Conservation (phyloP, 2,888 invertebrate genomes). For the Oxystoma pomonae region DNA sequence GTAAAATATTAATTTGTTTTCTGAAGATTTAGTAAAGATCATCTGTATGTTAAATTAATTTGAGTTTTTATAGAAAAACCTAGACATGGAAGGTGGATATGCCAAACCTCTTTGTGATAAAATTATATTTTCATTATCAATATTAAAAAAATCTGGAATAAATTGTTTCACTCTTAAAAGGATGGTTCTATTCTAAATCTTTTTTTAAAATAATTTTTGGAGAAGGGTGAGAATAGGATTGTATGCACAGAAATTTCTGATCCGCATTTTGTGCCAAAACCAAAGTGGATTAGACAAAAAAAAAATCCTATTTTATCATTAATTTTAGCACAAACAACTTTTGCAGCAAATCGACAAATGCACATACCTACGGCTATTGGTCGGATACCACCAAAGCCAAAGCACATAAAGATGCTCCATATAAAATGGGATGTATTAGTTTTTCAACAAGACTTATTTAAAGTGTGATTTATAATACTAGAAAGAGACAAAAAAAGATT, state of each 20-base stretch:
- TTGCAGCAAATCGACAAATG: too few species aligned
- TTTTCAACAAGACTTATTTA: too few species aligned
- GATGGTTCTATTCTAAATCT: neutral
- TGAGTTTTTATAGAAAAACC: too few species aligned
- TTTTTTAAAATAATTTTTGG: neutral
- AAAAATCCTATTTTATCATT: neutral
- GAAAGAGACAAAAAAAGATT: too few species aligned
- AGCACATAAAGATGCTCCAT: neutral
- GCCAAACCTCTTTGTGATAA: too few species aligned
- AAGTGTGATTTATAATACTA: too few species aligned
- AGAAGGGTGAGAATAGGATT: neutral
- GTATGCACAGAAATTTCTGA: neutral
- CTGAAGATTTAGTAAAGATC: too few species aligned
- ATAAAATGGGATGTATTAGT: neutral
- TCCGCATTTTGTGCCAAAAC: neutral
- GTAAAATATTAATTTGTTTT: too few species aligned
- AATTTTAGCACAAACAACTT: neutral
- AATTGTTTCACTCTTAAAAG: neutral
- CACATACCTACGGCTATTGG: too few species aligned
- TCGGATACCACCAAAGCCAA: neutral
- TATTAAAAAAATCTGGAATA: neutral
- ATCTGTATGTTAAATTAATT: too few species aligned
- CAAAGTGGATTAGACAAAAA: neutral
- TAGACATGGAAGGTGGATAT: too few species aligned
- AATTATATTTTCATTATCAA: neutral